These are phyloP conservation scores for Nerophis lumbriciformis DNA, from an alignment of 2,113 vertebrate genomes.

Conservation along the genomic window DNA sequence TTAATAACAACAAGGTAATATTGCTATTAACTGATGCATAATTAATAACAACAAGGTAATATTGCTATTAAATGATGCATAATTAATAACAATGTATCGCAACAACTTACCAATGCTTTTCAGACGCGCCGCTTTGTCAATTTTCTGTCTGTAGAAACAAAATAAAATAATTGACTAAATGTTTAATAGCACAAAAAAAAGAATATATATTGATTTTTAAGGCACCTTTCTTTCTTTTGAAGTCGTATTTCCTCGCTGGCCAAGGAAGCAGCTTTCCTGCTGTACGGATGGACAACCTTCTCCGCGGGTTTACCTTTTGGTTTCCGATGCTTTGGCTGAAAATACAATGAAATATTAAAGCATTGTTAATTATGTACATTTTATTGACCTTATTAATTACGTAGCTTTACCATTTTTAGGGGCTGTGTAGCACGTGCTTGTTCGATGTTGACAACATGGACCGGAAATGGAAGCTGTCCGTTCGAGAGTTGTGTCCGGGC, in stretches of 20 bases:
- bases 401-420: not conserved
- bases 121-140: constrained; percentile 85
- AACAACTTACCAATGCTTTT: constrained; percentile 76
- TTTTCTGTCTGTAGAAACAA: constrained; percentile 73
- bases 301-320: constrained; percentile 61
- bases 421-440: not conserved
- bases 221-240: constrained; percentile 79
- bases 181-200: not conserved
- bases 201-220: not conserved
- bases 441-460: not conserved
- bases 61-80: no score
- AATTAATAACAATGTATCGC: not conserved
- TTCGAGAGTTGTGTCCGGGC: not conserved
- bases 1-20: no score
- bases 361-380: no score
- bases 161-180: not conserved
- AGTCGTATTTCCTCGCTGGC: constrained; percentile 79
- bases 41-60: no score
- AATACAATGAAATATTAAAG: not conserved
- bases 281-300: constrained; percentile 88
- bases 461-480: not conserved
- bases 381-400: no score
- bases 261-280: constrained; percentile 89
- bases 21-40: no score
- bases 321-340: constrained; percentile 83